These are phyloP conservation scores for Nasonia vitripennis DNA, from an alignment of 1,140 invertebrate genomes.

Conservation along the genomic window DNA sequence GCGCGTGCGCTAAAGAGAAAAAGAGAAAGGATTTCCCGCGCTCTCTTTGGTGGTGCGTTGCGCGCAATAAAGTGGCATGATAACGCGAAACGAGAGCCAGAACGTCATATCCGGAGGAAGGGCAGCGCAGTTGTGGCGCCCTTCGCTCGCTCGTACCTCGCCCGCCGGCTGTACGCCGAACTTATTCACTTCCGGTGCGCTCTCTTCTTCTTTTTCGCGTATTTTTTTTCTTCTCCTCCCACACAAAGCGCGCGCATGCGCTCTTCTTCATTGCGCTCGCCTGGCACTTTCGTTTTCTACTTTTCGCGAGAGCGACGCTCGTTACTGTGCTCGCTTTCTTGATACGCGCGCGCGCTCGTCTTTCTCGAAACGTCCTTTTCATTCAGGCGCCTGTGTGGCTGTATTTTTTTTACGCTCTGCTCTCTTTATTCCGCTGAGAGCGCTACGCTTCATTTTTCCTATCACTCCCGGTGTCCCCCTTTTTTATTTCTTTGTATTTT, in stretches of 20 bases:
- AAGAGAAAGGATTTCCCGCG: background rate
- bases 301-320: conserved; percentile 21
- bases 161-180: conserved; percentile 34
- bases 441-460: background rate
- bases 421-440: background rate
- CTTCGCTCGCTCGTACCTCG: conserved; percentile 39
- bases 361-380: background rate
- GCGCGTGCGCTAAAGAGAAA: background rate
- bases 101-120: conserved; percentile 63
- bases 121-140: background rate
- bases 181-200: conserved; percentile 48
- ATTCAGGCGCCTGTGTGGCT: background rate
- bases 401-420: background rate
- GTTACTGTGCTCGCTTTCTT: conserved; percentile 3
- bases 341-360: background rate
- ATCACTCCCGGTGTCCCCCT: background rate
- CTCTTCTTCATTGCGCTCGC: background rate
- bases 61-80: conserved; percentile 70
- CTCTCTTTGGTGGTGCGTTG: conserved; percentile 41
- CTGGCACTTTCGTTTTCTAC: conserved; percentile 10
- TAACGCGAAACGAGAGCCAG: conserved; percentile 63
- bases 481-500: background rate
- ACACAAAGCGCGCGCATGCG: background rate
- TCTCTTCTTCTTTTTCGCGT: conserved; percentile 17
- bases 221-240: background rate